These are phyloP conservation scores for Emydura subglobosa DNA, from an alignment of 2,113 vertebrate genomes.

Conservation along the genomic window DNA sequence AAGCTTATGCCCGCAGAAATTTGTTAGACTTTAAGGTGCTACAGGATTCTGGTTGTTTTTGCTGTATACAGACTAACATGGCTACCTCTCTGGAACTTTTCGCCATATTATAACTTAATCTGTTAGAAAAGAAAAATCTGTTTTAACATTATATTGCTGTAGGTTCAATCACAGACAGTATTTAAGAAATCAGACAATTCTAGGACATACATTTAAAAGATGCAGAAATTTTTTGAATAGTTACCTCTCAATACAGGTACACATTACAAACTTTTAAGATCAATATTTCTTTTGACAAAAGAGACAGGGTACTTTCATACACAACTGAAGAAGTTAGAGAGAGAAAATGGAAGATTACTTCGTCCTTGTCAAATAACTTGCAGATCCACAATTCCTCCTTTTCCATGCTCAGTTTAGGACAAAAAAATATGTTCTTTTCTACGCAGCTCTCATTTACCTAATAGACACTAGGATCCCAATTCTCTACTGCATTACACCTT, in stretches of 20 bases:
- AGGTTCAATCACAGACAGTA: background rate
- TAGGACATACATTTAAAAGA: no score
- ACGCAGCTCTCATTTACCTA: background rate
- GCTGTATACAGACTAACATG: no score
- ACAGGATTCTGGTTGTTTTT: no score
- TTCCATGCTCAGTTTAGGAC: background rate
- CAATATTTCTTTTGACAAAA: background rate
- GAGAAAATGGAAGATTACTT: background rate
- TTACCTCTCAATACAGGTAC: no score
- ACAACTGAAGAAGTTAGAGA: background rate
- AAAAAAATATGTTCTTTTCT: background rate
- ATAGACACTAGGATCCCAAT: background rate
- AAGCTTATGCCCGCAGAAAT: no score
- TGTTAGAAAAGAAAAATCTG: background rate
- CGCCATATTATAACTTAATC: background rate
- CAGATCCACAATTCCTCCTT: background rate
- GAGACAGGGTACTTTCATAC: background rate
- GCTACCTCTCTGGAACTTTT: no score
- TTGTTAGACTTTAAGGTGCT: no score
- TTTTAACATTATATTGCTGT: background rate
- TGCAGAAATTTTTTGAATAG: no score
- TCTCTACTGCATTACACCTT: background rate
- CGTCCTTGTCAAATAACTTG: background rate
- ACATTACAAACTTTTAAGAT: background rate
- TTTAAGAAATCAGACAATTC: no score